A percentile compares a stretch with the other conserved stretches of the same genome.
Conservation (phyloP, 30 jellyfish, hydroid and myxozoan species). For the Chrysaora quinquecirrha region DNA sequence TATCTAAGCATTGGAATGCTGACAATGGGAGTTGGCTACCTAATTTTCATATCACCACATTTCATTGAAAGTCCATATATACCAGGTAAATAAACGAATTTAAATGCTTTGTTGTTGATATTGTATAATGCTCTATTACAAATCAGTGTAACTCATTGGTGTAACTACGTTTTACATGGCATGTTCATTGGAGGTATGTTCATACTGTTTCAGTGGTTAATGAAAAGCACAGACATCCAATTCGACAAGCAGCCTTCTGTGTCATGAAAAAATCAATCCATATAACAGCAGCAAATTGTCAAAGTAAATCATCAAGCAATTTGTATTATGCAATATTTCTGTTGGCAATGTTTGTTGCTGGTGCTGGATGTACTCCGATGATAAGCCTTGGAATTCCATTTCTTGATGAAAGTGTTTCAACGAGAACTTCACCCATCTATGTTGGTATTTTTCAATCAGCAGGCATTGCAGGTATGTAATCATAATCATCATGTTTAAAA, state of each 20-base stretch:
- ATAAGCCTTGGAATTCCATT: conserved; percentile 76
- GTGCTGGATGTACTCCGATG: conserved; percentile 85
- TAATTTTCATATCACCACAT: conserved; percentile 64
- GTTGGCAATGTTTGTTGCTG: conserved; percentile 68
- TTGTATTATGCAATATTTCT: conserved; percentile 35
- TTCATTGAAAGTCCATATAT: conserved; percentile 38
- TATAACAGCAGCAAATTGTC: conserved; percentile 24
- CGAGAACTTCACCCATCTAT: conserved; percentile 62
- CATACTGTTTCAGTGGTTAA: background rate
- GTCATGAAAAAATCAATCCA: conserved; percentile 34
- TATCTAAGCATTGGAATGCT: conserved; percentile 59
- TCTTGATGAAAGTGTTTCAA: conserved; percentile 81
- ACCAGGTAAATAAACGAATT: conserved; percentile 39
- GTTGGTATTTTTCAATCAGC: conserved; percentile 65
- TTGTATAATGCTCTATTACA: background rate
- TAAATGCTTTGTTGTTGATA: background rate
- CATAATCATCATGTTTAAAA: background rate
- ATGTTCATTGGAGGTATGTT: background rate
- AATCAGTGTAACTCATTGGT: background rate
- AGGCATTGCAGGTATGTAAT: conserved; percentile 56
- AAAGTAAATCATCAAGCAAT: conserved; percentile 13
- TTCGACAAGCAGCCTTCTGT: conserved; percentile 40
- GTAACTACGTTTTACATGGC: background rate
- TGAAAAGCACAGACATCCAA: background rate
- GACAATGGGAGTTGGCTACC: conserved; percentile 68